These are phyloP conservation scores for Listronotus oregonensis DNA, from an alignment of 1,140 invertebrate genomes.

Conservation along the genomic window DNA sequence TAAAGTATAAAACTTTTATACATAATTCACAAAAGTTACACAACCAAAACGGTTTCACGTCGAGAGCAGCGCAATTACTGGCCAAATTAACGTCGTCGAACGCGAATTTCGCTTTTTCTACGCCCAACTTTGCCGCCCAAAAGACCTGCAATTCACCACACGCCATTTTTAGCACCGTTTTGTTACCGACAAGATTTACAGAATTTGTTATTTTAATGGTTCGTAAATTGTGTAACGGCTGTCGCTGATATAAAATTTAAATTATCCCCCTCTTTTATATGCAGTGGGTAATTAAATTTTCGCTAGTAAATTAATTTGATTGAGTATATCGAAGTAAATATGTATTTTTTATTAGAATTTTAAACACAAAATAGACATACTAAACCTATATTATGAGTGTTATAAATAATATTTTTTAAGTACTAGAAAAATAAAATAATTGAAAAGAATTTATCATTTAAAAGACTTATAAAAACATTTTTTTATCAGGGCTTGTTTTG, in stretches of 20 bases:
- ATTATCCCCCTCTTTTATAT: neutral
- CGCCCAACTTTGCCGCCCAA: conserved; percentile 23
- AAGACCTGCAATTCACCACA: conserved; percentile 9
- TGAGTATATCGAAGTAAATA: too few relatives aligned
- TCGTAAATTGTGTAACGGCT: conserved; percentile 12
- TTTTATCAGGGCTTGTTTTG: too few relatives aligned
- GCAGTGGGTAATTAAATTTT: conserved; percentile 3
- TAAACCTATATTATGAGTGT: too few relatives aligned
- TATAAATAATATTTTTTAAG: too few relatives aligned
- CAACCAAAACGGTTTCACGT: conserved; percentile 43
- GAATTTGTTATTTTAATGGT: conserved; percentile 20
- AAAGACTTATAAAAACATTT: too few relatives aligned
- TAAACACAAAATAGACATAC: too few relatives aligned
- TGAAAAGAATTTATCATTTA: too few relatives aligned
- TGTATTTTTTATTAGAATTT: too few relatives aligned
- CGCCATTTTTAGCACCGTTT: conserved; percentile 24
- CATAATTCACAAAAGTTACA: conserved; percentile 45
- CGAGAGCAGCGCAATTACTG: conserved; percentile 46
- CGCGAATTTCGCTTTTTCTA: conserved; percentile 32
- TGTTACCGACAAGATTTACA: conserved; percentile 18
- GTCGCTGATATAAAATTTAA: conserved; percentile 15
- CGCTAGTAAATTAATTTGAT: too few relatives aligned
- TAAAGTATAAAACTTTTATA: conserved; percentile 44
- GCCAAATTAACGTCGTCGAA: conserved; percentile 45
- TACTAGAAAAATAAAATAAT: too few relatives aligned